Percentiles rank a stretch among this genome's conserved stretches.
These are phyloP conservation scores for Calameuta pallipes DNA, from an alignment of 2,888 invertebrate species.

Conservation along the genomic window DNA sequence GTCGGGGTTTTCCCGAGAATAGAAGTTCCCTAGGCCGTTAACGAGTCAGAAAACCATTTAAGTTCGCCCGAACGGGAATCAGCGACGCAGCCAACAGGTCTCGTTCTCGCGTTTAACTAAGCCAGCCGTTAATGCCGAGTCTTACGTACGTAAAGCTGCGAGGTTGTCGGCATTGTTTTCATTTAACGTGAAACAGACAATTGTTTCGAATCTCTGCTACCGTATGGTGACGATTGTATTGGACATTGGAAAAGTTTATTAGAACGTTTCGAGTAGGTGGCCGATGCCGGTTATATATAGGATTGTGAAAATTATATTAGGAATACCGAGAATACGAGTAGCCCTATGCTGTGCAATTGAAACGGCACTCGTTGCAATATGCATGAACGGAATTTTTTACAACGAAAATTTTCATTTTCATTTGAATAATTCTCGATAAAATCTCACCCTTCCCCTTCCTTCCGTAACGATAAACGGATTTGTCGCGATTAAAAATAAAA, in stretches of 20 bases:
- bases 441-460: neutral
- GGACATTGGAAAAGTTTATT: neutral
- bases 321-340: neutral
- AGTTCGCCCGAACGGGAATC: slow-evolving; percentile 39
- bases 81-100: slow-evolving; percentile 9
- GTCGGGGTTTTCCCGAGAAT: neutral
- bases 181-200: neutral
- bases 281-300: neutral
- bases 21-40: slow-evolving; percentile 16
- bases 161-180: neutral
- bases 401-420: neutral
- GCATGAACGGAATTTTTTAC: neutral
- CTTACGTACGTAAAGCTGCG: slow-evolving; percentile 2
- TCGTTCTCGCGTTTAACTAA: neutral
- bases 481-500: neutral
- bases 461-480: neutral
- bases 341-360: neutral
- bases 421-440: slow-evolving; percentile 15
- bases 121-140: neutral
- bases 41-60: slow-evolving; percentile 48
- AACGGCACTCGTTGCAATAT: neutral
- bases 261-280: neutral
- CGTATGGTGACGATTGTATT: neutral
- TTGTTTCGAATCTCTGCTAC: neutral
- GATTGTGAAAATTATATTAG: neutral